Percentiles rank a stretch among this genome's conserved stretches.
Conservation (phyloP, 1,140 invertebrate genomes). For the Lutraria rhynchaena region DNA sequence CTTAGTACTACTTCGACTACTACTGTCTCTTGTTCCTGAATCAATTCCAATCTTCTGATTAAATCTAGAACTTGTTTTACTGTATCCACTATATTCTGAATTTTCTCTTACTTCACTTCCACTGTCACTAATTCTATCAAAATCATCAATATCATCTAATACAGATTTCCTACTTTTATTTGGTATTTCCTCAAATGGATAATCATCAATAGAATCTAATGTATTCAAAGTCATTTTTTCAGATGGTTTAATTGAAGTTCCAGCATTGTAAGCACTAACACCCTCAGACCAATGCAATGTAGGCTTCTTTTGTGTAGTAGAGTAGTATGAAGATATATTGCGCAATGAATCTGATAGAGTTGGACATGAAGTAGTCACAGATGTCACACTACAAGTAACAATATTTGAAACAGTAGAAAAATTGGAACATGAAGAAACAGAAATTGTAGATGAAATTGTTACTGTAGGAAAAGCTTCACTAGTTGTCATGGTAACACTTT, state of each 20-base stretch:
- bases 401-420: neutral
- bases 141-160: constrained; percentile 62
- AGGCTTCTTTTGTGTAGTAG: neutral
- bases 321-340: neutral
- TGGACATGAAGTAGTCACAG: neutral
- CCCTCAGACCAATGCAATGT: constrained; percentile 33
- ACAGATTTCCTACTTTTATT: constrained; percentile 49
- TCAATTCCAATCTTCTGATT: neutral
- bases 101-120: constrained; percentile 46
- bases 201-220: constrained; percentile 65
- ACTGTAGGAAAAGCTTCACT: neutral
- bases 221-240: constrained; percentile 1
- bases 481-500: constrained; percentile 28
- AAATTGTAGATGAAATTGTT: neutral
- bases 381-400: neutral
- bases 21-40: neutral
- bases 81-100: constrained; percentile 29
- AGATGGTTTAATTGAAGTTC: neutral
- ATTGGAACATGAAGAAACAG: constrained; percentile 11
- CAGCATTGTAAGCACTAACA: constrained; percentile 5
- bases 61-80: neutral
- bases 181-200: constrained; percentile 38
- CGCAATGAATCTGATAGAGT: neutral
- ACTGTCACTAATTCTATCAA: constrained; percentile 57
- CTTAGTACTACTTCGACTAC: constrained; percentile 69